Evolutionary conservation across 2,888 invertebrate species (phyloP), one percentile per base, ranked within the genome.

Genomic region (Andrena flavipes): DNA sequence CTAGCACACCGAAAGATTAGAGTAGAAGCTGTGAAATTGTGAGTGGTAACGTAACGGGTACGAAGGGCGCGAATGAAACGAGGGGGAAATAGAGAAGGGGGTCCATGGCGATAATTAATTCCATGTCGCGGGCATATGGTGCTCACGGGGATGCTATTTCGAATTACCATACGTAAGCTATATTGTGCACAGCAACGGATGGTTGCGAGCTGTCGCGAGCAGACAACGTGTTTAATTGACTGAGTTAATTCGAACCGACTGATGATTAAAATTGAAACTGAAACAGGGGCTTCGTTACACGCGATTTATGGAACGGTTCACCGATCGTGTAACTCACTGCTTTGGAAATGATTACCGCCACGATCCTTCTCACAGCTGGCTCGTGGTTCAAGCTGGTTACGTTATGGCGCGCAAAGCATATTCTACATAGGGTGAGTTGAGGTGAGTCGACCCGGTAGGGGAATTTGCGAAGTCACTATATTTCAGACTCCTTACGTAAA

Each of bases 211-310:
- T 88, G 87, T 88, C 88, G 72, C 69, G 48, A 62, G 49, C 87
- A 88, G 81, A 78, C 88, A 88, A 79, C 64, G 62, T 76, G 76
- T 88, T 87, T 88, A 88, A 88, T 88, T 87, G 87, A 88, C 88
- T 78, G 76, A 80, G 74, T 70, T 87, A 88, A 88, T 88, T 80
- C 59, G 51, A 59, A 62, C 80, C 76, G 81, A 84, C 88, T 75
- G 88, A 72, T 84, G 82, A 88, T 88, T 88, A 85, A 88, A 88
- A 85, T 75, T 83, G 74, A 67, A 60, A 69, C 54, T 20, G 54
- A 42, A 59, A 67, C 23, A 54, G 56, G 10, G 10, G 51, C 35
- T 69, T 85, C 69, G 51, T 80, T 76, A 78, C 10, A 30, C 73
- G 33, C 20, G 80, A 78, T 84, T 70, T 64, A 20, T 49, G n/a